These are phyloP conservation scores for Pseudopodoces humilis DNA, from an alignment of 2,113 vertebrate genomes.

Conservation along the genomic window DNA sequence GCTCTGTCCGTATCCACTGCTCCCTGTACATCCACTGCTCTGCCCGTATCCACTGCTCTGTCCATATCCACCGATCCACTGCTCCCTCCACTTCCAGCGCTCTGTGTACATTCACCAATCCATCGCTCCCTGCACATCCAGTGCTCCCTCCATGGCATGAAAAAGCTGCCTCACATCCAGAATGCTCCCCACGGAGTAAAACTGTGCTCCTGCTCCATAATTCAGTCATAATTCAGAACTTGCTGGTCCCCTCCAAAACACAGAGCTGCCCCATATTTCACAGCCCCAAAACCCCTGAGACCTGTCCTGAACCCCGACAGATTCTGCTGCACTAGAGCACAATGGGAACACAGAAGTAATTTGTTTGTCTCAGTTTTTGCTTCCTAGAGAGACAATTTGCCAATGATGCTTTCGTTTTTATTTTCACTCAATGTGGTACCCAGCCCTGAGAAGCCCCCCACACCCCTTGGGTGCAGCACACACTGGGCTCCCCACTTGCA, in stretches of 20 bases:
- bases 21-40: no score
- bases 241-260: no score
- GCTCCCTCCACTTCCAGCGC: neutral
- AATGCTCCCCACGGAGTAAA: neutral
- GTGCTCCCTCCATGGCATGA: rapidly evolving
- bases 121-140: no score
- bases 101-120: no score
- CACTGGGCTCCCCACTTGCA: neutral
- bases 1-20: neutral
- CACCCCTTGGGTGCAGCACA: neutral
- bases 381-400: rapidly evolving
- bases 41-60: neutral
- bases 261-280: neutral
- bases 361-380: neutral
- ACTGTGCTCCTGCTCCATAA: rapidly evolving
- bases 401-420: rapidly evolving
- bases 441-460: neutral
- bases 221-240: rapidly evolving
- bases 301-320: rapidly evolving
- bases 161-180: neutral
- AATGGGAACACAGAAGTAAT: neutral
- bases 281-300: rapidly evolving
- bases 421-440: neutral
- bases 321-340: neutral
- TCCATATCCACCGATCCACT: no score